Conservation (phyloP, 2,113 vertebrate genomes). For the Serilophus lunatus region DNA sequence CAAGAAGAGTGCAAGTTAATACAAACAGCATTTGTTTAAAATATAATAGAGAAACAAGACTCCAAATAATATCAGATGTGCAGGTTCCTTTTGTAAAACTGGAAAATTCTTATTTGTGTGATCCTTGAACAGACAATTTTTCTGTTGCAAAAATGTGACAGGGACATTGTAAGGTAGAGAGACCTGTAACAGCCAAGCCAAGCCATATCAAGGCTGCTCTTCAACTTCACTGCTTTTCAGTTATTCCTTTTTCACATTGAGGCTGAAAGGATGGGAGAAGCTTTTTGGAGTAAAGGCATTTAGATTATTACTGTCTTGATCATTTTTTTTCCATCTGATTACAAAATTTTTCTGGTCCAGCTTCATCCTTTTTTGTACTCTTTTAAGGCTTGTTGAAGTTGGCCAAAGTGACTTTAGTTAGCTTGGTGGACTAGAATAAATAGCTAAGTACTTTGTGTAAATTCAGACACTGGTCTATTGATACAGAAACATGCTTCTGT, state of each 20-base stretch:
- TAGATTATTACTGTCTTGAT: rapidly evolving
- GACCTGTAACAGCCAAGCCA: background rate
- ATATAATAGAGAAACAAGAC: background rate
- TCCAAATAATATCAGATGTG: background rate
- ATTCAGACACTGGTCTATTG: background rate
- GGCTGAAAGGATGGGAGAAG: background rate
- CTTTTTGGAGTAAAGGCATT: background rate
- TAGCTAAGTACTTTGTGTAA: background rate
- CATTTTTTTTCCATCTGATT: background rate
- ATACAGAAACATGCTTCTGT: background rate
- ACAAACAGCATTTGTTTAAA: background rate
- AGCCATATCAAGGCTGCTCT: background rate
- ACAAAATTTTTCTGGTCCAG: background rate
- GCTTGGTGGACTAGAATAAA: background rate
- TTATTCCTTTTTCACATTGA: background rate
- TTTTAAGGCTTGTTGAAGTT: background rate
- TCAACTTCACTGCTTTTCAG: background rate
- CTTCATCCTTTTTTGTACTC: background rate
- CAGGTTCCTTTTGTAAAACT: background rate
- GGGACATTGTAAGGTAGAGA: background rate
- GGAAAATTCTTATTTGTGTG: background rate
- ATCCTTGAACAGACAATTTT: background rate
- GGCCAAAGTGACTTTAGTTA: background rate
- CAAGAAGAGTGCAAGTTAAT: background rate
- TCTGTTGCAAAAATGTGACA: background rate